These are phyloP conservation scores for Trachymyrmex cornetzi DNA, from an alignment of 1,140 invertebrate genomes.

Conservation along the genomic window DNA sequence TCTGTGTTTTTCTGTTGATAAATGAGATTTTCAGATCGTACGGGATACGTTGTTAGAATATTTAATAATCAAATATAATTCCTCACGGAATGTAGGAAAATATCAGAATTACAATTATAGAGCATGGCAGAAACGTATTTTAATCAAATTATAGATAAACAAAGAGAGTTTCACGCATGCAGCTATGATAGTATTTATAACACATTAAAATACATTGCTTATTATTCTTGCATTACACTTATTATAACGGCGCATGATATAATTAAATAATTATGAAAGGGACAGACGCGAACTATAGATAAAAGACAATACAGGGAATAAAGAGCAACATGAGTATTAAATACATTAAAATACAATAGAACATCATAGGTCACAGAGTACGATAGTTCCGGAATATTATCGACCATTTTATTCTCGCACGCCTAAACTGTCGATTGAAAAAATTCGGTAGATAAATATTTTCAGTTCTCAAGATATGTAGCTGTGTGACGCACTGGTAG, in stretches of 20 bases:
- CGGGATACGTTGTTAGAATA: conserved; percentile 24
- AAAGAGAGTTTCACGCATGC: not conserved
- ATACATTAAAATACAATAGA: conserved; percentile 52
- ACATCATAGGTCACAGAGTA: conserved; percentile 28
- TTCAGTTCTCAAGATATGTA: conserved; percentile 45
- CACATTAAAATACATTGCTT: not conserved
- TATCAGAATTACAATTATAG: conserved; percentile 34
- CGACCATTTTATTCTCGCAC: conserved; percentile 32
- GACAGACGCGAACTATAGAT: not conserved
- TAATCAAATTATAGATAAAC: not conserved
- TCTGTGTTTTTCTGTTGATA: not conserved
- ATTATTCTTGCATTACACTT: not conserved
- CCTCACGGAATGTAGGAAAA: not conserved
- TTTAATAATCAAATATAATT: conserved; percentile 12
- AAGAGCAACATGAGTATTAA: conserved; percentile 19
- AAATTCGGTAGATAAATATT: conserved; percentile 58
- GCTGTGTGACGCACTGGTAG: not conserved
- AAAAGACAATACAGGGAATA: conserved; percentile 1
- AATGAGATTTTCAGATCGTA: conserved; percentile 23
- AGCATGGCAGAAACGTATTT: conserved; percentile 9
- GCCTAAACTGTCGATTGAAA: conserved; percentile 47
- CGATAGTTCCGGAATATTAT: not conserved
- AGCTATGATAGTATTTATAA: not conserved
- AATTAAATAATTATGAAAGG: conserved; percentile 25
- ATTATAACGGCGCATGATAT: not conserved